These are phyloP conservation scores for Stenichneumon culpator DNA, from an alignment of 2,888 invertebrate genomes.

Conservation along the genomic window DNA sequence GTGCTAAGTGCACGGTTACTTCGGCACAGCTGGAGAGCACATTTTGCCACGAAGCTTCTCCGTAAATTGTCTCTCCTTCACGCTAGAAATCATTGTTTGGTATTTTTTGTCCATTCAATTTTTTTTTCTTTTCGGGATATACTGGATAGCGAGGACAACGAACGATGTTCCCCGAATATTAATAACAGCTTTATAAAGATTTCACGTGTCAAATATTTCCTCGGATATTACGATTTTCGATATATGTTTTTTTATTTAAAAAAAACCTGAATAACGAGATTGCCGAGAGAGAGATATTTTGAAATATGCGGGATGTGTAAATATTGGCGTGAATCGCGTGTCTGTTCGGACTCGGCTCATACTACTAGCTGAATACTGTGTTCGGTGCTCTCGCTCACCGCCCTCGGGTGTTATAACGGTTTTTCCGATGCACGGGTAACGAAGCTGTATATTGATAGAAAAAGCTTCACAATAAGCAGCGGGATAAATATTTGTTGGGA, in stretches of 20 bases:
- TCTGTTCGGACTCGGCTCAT: background rate
- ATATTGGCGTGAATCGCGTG: slow-evolving; percentile 15
- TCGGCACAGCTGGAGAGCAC: slow-evolving; percentile 15
- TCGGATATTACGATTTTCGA: slow-evolving; percentile 11
- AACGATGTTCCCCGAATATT: background rate
- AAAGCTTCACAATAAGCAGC: background rate
- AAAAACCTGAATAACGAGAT: slow-evolving; percentile 22
- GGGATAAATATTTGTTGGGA: background rate
- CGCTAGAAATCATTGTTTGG: background rate
- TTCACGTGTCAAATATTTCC: background rate
- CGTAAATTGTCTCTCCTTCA: slow-evolving; percentile 16
- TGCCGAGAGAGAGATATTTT: background rate
- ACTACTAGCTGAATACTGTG: background rate
- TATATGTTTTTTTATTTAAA: background rate
- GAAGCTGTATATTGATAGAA: background rate
- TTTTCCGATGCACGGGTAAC: background rate
- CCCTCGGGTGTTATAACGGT: background rate
- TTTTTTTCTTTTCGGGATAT: too few species aligned
- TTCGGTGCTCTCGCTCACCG: background rate
- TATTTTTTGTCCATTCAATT: background rate
- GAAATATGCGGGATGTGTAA: slow-evolving; percentile 24
- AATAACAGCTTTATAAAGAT: background rate
- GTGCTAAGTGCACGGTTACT: slow-evolving; percentile 52
- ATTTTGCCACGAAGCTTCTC: slow-evolving; percentile 19
- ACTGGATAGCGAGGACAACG: background rate